Conservation (phyloP, 2,113 vertebrate genomes). For the Eptesicus fuscus region DNA sequence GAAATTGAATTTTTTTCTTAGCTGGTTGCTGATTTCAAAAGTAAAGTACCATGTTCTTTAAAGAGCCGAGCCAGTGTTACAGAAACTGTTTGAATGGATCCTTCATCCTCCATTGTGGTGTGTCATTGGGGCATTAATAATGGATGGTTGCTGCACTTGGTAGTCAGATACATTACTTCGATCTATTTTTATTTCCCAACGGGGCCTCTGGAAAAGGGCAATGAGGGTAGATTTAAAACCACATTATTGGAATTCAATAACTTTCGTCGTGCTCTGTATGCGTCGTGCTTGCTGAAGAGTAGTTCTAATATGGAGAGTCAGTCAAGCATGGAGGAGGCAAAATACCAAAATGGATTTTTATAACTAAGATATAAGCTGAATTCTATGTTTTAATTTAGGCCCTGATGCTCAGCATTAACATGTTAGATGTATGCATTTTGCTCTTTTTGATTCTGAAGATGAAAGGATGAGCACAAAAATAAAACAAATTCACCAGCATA, state of each 20-base stretch:
- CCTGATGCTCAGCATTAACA: background rate
- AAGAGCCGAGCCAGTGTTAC: background rate
- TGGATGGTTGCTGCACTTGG: background rate
- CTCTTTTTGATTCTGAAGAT: background rate
- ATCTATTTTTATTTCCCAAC: constrained; percentile 67
- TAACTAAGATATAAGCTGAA: constrained; percentile 30
- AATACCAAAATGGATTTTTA: constrained; percentile 46
- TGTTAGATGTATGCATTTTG: background rate
- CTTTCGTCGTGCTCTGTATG: constrained; percentile 43
- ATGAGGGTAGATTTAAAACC: constrained; percentile 47
- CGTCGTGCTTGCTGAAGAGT: constrained; percentile 6
- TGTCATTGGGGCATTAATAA: constrained; percentile 48
- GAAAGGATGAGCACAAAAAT: background rate
- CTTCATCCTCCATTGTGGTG: background rate
- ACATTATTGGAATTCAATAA: constrained; percentile 49
- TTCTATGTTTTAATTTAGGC: constrained; percentile 43
- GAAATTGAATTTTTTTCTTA: constrained; percentile 43
- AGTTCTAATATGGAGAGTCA: constrained; percentile 10
- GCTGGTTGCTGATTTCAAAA: constrained; percentile 38
- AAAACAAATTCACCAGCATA: background rate
- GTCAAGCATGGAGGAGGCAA: background rate
- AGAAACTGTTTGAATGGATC: constrained; percentile 41
- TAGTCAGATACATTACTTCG: constrained; percentile 44
- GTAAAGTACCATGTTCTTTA: background rate
- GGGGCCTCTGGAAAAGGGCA: constrained; percentile 41